Evolutionary conservation across 2,797 vertebrate genomes (phyloP), one percentile per base, ranked within the genome.

Genomic region (Sebastes taczanowskii): DNA sequence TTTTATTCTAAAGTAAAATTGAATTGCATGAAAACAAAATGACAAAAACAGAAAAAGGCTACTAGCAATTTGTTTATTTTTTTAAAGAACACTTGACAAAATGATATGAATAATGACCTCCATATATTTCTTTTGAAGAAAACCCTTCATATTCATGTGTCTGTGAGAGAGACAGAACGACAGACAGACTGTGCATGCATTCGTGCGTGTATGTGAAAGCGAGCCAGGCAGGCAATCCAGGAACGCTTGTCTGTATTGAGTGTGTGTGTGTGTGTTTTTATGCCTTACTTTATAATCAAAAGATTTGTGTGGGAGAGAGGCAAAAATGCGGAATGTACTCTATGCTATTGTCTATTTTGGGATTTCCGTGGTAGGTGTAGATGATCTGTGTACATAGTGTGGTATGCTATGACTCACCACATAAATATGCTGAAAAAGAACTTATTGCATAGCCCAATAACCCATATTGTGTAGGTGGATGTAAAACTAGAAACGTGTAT

Each of bases 121-220:
- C 7, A 32, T 32, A 2, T 25, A 23, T 46, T 49, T 5, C 8
- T 22, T 76, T 75, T 22, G 56, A 75, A 78, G 14, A 77, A 89
- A 89, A 77, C 77, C 42, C 86, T 85, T 89, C 68, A 81, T 83
- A 62, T 65, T 62, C 23, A 63, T 82, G n/a, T 82, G 8, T 73
- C 3, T 66, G 64, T 77, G 71, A 63, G 42, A 63, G 27, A 81
- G 77, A 79, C 46, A 72, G 73, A 73, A 65, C 73, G 78, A 86
- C 81, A 67, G 91, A 88, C 90, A 77, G 88, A 73, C 70, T 68
- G 14, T 7, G 34, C 7, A 7, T 86, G 75, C 5, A 7, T 80
- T 14, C 70, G 52, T 89, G 38, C 59, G 6, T 11, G 49, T 61
- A 23, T 60, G 25, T 35, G 59, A 53, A 27, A 73, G 22, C 29